Base-by-base conservation (phyloP, 2,888 invertebrate species). In the Pandemis heparana region DNA sequence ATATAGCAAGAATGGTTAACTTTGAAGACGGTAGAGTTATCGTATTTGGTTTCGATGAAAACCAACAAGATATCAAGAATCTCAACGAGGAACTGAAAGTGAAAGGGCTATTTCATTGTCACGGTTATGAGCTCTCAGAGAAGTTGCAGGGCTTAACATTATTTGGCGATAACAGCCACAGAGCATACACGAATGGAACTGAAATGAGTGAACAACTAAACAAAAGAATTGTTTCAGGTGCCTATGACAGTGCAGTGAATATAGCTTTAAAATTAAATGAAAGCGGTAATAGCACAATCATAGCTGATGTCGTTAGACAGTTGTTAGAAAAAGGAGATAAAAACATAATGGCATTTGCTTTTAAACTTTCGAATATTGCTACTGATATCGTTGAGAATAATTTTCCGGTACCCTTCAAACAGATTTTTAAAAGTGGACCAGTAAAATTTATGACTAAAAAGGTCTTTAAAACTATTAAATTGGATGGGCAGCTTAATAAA, bases 1-100 rank as follows among this genome's bases (percentile, higher is more conserved):
- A 88, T 41, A 85, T 87, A 1, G 83, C 80, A 14, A 79, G 88
- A n/a, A 88, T 88, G 53, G 75, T 88, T 0, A 83, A 83, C 63
- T 65, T 71, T 2, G 78, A 80, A 2, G n/a, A 70, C 0, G 87
- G 88, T 0, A 80, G 75, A 72, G 84, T 88, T 1, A 72, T 88
- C 0, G 77, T 84, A 0, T 88, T 79, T 18, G 87, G 86, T 9
- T 85, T 84, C 61, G 70, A 78, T 12, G 77, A 59, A 4, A 75
- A 70, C 46, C 79, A 82, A 0, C 59, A 76, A 12, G 80, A 83
- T 9, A 78, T 87, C 0, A 77, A 69, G 70, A 83, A 82, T 66
- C 79, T 88, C 12, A 78, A 75, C 7, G 67, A 65, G 5, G 79
- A 80, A 60, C 73, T 87, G 10, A 76, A 75, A 5, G 71, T 72